Evolutionary conservation across 2,113 vertebrate genomes (phyloP).

Genomic region (Heloderma charlesbogerti): DNA sequence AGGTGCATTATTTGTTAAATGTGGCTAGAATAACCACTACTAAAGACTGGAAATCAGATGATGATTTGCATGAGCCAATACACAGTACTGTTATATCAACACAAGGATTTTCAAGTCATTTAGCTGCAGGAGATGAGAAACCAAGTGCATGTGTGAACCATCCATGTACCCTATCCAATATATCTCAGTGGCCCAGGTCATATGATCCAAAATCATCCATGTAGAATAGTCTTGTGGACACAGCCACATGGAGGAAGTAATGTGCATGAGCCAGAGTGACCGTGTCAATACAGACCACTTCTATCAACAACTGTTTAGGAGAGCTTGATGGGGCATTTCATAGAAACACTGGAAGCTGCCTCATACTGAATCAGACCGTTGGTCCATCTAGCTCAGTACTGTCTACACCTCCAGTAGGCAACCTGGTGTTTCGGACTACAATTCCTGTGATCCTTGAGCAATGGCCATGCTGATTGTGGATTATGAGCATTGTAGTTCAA

Average conservation of each 20-base stretch:
- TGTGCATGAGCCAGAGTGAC: background rate
- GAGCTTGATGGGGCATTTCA: too few species aligned
- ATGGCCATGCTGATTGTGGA: too few species aligned
- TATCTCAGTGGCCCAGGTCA: background rate
- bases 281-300: background rate
- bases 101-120: background rate
- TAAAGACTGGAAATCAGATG: background rate
- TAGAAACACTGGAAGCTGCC: too few species aligned
- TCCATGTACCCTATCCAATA: background rate
- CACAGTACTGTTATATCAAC: background rate
- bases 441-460: too few species aligned
- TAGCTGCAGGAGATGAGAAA: background rate
- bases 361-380: too few species aligned
- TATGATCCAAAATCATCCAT: background rate
- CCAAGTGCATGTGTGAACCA: background rate
- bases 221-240: background rate
- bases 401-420: too few species aligned
- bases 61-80: background rate
- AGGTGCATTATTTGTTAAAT: background rate
- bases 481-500: too few species aligned
- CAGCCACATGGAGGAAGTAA: background rate
- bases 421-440: too few species aligned
- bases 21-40: background rate
- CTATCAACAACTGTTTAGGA: too few species aligned
- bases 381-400: too few species aligned